Evolutionary conservation across 1,140 invertebrate species (phyloP).

Genomic region (Chrysomallon squamiferum): DNA sequence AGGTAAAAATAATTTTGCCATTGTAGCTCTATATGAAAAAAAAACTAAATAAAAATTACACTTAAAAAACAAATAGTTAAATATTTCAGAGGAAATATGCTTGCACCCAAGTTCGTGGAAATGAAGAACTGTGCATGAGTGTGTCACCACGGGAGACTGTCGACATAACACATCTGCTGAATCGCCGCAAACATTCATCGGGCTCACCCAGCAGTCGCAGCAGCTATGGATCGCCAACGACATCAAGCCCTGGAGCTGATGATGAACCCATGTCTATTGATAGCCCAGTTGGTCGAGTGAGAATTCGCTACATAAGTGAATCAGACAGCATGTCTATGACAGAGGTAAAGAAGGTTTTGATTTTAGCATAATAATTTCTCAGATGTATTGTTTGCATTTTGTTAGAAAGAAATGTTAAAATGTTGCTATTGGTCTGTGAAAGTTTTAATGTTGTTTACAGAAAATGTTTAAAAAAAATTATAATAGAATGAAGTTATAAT

Average conservation of each 20-base stretch:
- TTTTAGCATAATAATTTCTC: background rate
- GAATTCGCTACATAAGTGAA: slow-evolving; percentile 48
- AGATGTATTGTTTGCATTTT: background rate
- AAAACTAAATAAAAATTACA: too few species aligned
- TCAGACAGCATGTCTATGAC: slow-evolving; percentile 45
- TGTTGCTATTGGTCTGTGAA: too few species aligned
- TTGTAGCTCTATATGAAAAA: too few species aligned
- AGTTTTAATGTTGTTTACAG: too few species aligned
- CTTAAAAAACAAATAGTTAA: too few species aligned
- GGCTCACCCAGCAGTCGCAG: background rate
- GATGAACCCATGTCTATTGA: slow-evolving; percentile 51
- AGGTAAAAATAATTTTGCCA: too few species aligned
- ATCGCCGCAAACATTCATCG: slow-evolving; percentile 9
- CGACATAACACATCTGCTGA: slow-evolving; percentile 49
- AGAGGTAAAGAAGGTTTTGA: slow-evolving; percentile 26
- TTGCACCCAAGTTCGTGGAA: slow-evolving; percentile 59
- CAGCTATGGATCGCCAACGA: slow-evolving; percentile 22
- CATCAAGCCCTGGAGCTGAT: slow-evolving; percentile 32
- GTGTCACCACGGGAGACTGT: slow-evolving; percentile 43
- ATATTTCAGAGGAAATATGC: slow-evolving; percentile 36
- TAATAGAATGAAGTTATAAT: too few species aligned
- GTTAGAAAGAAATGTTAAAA: background rate
- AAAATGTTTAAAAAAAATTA: too few species aligned
- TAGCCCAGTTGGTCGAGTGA: slow-evolving; percentile 5
- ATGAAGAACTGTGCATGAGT: slow-evolving; percentile 62